phyloP scores from a whole-genome alignment of 2,797 vertebrate genomes.

The Florisuga fusca region DNA sequence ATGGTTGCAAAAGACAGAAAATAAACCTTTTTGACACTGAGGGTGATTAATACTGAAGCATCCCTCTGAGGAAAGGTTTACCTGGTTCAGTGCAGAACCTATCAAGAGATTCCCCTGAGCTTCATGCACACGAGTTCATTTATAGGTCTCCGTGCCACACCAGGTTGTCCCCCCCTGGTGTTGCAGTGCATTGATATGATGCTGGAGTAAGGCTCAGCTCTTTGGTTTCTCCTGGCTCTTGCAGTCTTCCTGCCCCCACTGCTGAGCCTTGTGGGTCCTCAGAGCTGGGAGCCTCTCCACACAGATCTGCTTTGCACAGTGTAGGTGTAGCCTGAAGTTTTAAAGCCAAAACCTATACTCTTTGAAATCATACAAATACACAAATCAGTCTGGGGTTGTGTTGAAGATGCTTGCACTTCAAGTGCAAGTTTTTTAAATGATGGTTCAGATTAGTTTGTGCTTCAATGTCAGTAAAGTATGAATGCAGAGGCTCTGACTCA shows the following conservation, averaged over 20 bases:
- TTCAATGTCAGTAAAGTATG: background rate
- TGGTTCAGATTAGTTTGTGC: background rate
- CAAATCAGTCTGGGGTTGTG: background rate
- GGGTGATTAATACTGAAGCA: background rate
- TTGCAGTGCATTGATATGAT: background rate
- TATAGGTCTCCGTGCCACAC: background rate
- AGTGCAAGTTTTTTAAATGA: background rate
- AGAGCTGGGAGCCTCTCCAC: background rate
- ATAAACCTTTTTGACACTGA: background rate
- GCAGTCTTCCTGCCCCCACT: accelerated
- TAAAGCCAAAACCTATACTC: background rate
- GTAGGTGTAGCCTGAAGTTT: background rate
- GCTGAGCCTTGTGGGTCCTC: background rate
- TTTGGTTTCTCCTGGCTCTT: background rate
- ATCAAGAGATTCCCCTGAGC: background rate
- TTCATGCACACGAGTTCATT: background rate
- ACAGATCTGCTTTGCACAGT: background rate
- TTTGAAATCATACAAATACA: background rate
- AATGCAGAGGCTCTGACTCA: background rate
- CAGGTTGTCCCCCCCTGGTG: background rate
- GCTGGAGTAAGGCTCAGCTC: background rate
- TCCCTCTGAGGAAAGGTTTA: background rate
- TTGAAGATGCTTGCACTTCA: background rate
- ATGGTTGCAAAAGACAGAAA: background rate
- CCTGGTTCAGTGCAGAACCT: background rate